Evolutionary conservation across 2,113 vertebrate genomes (phyloP).

Genomic region (Rostratula benghalensis): DNA sequence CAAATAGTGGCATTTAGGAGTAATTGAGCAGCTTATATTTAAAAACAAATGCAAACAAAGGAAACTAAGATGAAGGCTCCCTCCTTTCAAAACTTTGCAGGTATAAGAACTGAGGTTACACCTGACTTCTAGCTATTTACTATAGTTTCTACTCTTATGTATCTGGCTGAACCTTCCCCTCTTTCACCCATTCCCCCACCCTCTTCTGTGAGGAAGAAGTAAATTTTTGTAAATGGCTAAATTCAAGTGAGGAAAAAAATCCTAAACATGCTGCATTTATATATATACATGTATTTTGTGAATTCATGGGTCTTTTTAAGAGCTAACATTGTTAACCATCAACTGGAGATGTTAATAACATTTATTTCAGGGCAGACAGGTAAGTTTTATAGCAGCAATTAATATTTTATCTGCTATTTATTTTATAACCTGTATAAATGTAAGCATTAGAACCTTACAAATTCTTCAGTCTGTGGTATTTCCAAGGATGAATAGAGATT

Average conservation of each 20-base stretch:
- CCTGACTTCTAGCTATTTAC: neutral
- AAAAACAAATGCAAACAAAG: neutral
- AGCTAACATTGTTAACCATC: neutral
- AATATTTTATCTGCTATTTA: neutral
- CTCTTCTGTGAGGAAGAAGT: neutral
- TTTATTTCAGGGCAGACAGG: neutral
- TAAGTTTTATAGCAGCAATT: conserved; percentile 32
- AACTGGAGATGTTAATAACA: neutral
- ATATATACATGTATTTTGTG: neutral
- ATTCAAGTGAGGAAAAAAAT: neutral
- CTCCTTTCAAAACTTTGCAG: neutral
- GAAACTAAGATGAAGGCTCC: neutral
- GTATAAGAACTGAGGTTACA: neutral
- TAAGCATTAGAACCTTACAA: neutral
- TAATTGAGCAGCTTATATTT: neutral
- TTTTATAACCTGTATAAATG: neutral
- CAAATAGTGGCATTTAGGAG: neutral
- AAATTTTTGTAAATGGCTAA: neutral
- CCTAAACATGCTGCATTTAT: neutral
- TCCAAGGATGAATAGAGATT: neutral
- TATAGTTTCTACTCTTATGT: neutral
- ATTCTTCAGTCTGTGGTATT: neutral
- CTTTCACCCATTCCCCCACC: too few relatives aligned
- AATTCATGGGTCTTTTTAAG: neutral
- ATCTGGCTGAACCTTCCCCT: neutral